phyloP scores from a whole-genome alignment of 2,888 invertebrate genomes.

The Caenorhabditis angaria region DNA sequence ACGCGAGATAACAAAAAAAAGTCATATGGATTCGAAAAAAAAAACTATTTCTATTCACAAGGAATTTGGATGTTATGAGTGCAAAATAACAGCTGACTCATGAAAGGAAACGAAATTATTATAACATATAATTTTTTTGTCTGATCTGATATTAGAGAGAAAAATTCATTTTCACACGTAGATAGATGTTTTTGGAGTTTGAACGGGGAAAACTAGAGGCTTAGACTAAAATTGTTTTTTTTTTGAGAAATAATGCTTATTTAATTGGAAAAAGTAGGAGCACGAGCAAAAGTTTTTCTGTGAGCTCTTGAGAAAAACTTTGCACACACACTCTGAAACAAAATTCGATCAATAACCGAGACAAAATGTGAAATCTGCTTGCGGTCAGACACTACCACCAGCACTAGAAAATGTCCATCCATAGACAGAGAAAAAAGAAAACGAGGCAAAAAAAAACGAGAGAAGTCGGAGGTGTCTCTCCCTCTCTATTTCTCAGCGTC shows the following conservation, averaged over 20 bases:
- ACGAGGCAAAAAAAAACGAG: neutral
- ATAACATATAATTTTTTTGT: neutral
- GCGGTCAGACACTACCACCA: constrained; percentile 4
- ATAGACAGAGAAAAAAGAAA: neutral
- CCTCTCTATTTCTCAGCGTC: neutral
- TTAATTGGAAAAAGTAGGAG: too few species aligned
- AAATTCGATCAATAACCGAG: neutral
- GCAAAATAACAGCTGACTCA: neutral
- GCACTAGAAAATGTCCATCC: neutral
- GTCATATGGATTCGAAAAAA: neutral
- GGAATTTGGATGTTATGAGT: too few species aligned
- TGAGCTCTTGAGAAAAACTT: too few species aligned
- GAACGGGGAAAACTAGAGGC: too few species aligned
- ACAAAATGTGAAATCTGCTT: neutral
- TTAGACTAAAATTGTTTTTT: too few species aligned
- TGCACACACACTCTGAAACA: neutral
- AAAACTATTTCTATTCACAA: too few species aligned
- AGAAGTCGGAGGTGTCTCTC: neutral
- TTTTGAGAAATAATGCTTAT: too few species aligned
- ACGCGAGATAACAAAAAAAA: constrained; percentile 1
- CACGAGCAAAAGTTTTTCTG: too few species aligned
- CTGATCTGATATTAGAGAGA: too few species aligned
- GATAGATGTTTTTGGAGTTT: too few species aligned
- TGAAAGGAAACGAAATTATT: neutral
- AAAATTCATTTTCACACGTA: too few species aligned